Evolutionary conservation across 30 jellyfish, hydroid and myxozoan species (phyloP), one percentile per base, ranked within the genome.

Genomic region (Aurelia sp.): DNA sequence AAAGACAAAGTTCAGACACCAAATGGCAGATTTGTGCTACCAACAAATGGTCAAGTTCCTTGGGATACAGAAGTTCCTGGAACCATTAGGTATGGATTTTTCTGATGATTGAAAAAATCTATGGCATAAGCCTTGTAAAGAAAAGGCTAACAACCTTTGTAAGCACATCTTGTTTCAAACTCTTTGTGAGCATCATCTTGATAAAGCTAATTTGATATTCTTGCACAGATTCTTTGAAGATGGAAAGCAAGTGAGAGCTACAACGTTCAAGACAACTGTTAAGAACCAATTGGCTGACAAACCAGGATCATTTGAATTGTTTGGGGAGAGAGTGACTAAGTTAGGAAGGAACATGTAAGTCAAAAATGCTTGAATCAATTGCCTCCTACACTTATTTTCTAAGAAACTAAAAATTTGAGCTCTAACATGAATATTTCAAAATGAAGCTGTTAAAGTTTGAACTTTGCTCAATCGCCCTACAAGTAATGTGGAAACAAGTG

Each of bases 61-160:
- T 95, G 99, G 99, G 97, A 91, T 17, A 78, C 94, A 8, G 97
- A 95, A 74, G 96, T 89, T 4, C 99, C 99, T 13, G 99, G 99
- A 4, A 65, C 94, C 22, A 95, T 95, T 19, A 90, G 99, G 99
- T 90, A 52, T 20, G 74, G 0, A 38, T 38, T 38, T 27, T 38
- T 38, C 50, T 38, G 50, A 38, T 38, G 9, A 38, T 38, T 38
- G 50, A 38, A 4, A 0, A 38, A 4, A 7, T 4, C 8, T 38
- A 38, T 38, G 50, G 3, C 50, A 38, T 38, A 38, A 38, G 3
- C 50, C 50, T 38, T 38, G 9, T 5, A 38, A 38, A 16, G 9
- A 44, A 4, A 5, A 44, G 9, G 55, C 9, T 44, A 3, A 8
- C 55, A 44, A 1, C 55, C 0, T 44, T 9, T 8, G 0, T 44